These are phyloP conservation scores for Achlya flavicornis DNA, from an alignment of 2,888 invertebrate genomes.

Conservation along the genomic window DNA sequence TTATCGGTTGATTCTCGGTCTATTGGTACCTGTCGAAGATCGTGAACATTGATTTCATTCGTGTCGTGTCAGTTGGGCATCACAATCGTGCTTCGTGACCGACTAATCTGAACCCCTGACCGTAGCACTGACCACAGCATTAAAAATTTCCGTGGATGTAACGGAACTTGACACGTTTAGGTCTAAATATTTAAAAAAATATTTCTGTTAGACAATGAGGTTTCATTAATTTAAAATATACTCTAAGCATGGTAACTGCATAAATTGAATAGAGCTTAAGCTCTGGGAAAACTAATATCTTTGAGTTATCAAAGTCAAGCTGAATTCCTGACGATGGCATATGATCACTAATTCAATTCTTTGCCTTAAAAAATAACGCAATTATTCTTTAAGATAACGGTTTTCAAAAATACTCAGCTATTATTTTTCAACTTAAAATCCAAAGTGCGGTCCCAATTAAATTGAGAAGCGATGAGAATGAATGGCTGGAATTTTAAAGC, in stretches of 20 bases:
- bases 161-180: conserved; percentile 47
- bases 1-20: conserved; percentile 19
- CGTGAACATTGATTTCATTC: conserved; percentile 57
- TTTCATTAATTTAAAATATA: neutral
- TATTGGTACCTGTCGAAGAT: conserved; percentile 30
- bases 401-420: neutral
- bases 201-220: neutral
- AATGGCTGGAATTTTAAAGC: conserved; percentile 7
- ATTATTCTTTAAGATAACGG: neutral
- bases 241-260: neutral
- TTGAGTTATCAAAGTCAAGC: neutral
- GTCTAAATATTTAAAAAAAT: neutral
- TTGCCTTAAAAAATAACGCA: neutral
- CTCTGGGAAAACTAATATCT: neutral
- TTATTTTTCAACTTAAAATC: neutral
- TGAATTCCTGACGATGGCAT: neutral
- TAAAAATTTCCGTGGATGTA: conserved; percentile 37
- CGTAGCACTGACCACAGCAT: conserved; percentile 30
- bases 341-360: neutral
- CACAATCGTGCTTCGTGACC: conserved; percentile 58
- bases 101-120: conserved; percentile 51
- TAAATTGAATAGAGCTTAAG: neutral
- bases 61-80: conserved; percentile 43
- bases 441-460: neutral
- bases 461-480: neutral